Conservation (phyloP, 2,888 invertebrate species). For the Mylabris sibirica region DNA sequence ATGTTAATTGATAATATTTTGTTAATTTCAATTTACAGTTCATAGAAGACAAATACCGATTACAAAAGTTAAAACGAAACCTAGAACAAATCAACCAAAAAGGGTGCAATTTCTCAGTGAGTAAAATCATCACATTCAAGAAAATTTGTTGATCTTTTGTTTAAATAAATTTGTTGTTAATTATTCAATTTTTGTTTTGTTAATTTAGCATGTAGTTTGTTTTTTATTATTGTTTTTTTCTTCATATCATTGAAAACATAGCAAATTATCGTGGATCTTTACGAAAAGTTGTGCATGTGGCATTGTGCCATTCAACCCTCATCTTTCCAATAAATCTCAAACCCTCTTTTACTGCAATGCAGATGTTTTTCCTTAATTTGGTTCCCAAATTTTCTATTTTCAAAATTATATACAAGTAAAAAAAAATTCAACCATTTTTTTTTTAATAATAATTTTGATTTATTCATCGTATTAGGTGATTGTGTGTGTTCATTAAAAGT, state of each 20-base stretch:
- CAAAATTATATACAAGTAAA: background rate
- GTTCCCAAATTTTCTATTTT: background rate
- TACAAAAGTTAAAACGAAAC: conserved; percentile 82
- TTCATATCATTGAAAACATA: background rate
- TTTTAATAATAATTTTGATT: background rate
- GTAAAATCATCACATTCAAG: conserved; percentile 63
- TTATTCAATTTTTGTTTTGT: conserved; percentile 13
- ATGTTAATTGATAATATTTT: background rate
- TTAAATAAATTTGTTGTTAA: conserved; percentile 21
- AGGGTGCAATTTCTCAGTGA: conserved; percentile 92
- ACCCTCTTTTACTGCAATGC: conserved; percentile 23
- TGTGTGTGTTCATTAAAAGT: background rate
- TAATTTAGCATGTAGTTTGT: conserved; percentile 14
- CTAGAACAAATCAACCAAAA: conserved; percentile 85
- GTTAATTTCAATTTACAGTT: conserved; percentile 49
- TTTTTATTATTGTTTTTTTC: conserved; percentile 29
- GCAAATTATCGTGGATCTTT: background rate
- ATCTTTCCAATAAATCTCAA: background rate
- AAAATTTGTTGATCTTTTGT: conserved; percentile 9
- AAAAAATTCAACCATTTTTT: background rate
- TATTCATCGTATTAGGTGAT: background rate
- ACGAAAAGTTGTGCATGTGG: conserved; percentile 23
- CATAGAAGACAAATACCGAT: conserved; percentile 71
- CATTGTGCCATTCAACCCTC: conserved; percentile 22
- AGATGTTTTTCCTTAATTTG: conserved; percentile 17